A percentile compares a stretch with the other conserved stretches of the same genome.
Conservation (phyloP, 2,113 vertebrate genomes). For the Platycercus adscitus region DNA sequence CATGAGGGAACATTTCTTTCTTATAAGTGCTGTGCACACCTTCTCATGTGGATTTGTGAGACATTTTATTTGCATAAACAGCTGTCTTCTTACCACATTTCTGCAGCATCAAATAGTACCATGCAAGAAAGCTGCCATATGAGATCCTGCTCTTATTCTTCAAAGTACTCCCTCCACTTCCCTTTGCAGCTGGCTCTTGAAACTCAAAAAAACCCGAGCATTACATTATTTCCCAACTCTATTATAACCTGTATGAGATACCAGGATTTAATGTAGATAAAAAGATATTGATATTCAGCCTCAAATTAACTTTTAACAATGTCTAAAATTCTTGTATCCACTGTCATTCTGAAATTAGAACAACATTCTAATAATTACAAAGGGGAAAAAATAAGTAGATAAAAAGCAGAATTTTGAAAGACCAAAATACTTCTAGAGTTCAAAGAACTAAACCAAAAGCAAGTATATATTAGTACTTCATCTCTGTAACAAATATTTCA, state of each 20-base stretch:
- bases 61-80: slow-evolving; percentile 72
- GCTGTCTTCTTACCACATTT: slow-evolving; percentile 60
- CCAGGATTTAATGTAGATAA: background rate
- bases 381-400: slow-evolving; percentile 9
- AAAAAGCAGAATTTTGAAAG: slow-evolving; percentile 45
- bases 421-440: background rate
- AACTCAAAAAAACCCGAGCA: background rate
- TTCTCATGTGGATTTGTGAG: slow-evolving; percentile 68
- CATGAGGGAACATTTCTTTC: slow-evolving; percentile 60
- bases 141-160: slow-evolving; percentile 20
- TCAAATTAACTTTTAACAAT: background rate
- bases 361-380: background rate
- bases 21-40: slow-evolving; percentile 57
- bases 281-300: background rate
- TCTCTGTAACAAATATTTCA: background rate
- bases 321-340: background rate
- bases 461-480: slow-evolving; percentile 18
- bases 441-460: background rate
- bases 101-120: slow-evolving; percentile 16
- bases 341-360: slow-evolving; percentile 7
- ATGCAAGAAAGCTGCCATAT: slow-evolving; percentile 46
- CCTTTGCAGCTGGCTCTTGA: slow-evolving; percentile 16
- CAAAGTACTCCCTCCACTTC: background rate
- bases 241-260: background rate
- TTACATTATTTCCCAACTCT: background rate